phyloP scores from a whole-genome alignment of 2,113 vertebrate species.

The Larimichthys crocea region DNA sequence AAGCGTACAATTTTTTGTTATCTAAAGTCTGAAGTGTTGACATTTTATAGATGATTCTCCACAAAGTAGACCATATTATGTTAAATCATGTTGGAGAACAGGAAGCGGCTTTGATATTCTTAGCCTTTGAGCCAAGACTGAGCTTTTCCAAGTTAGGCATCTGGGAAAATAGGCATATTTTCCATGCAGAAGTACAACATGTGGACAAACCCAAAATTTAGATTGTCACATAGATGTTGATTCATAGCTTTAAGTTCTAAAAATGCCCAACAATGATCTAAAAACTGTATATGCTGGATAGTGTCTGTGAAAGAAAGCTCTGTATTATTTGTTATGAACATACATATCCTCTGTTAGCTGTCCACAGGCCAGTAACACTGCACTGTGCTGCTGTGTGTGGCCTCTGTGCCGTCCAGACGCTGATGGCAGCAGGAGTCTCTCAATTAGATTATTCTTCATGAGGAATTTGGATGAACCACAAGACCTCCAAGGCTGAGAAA shows the following conservation, averaged over 20 bases:
- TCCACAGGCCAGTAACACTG: not conserved
- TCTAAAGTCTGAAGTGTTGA: not conserved
- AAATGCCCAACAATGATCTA: not conserved
- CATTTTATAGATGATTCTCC: not conserved
- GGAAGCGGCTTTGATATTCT: constrained; percentile 56
- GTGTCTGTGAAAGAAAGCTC: not conserved
- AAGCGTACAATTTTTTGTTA: not conserved
- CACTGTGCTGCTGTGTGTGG: constrained; percentile 36
- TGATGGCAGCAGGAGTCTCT: constrained; percentile 25
- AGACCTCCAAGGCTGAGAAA: constrained; percentile 27
- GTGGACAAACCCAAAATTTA: not conserved
- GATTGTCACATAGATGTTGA: not conserved
- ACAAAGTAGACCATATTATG: not conserved
- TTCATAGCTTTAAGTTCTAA: not conserved
- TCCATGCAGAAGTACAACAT: constrained; percentile 12
- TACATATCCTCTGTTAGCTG: constrained; percentile 8
- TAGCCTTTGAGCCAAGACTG: constrained; percentile 3
- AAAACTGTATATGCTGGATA: not conserved
- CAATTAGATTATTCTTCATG: constrained; percentile 42
- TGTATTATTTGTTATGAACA: not conserved
- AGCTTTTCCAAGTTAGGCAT: constrained; percentile 11
- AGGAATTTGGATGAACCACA: constrained; percentile 41
- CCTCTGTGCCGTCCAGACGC: constrained; percentile 31
- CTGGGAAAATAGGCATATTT: constrained; percentile 11
- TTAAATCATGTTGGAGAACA: not conserved